Conservation (phyloP, 2,888 invertebrate genomes). For the Pristionchus maxplancki region DNA sequence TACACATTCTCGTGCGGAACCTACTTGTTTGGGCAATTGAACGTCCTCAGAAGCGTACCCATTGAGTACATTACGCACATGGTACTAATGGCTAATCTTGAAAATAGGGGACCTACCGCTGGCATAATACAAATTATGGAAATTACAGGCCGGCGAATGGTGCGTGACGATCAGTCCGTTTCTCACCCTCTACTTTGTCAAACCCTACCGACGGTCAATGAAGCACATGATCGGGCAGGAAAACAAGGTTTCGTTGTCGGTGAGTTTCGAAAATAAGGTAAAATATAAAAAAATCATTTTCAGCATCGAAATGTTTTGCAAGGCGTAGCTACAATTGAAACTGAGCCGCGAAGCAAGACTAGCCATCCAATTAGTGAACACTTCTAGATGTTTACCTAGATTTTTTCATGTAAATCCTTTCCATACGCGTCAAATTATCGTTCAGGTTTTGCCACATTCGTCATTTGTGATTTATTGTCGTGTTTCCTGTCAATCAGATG, state of each 20-base stretch:
- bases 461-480: too few relatives aligned
- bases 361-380: too few relatives aligned
- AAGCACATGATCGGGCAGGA: not conserved
- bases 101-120: too few relatives aligned
- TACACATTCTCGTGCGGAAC: slow-evolving; percentile 41
- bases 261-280: not conserved
- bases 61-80: slow-evolving; percentile 36
- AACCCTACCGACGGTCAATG: slow-evolving; percentile 4
- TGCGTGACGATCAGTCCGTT: slow-evolving; percentile 2
- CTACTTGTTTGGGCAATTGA: slow-evolving; percentile 3
- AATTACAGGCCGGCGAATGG: not conserved
- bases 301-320: too few relatives aligned
- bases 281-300: too few relatives aligned
- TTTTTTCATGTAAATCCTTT: too few relatives aligned
- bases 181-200: not conserved
- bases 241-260: not conserved
- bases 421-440: too few relatives aligned
- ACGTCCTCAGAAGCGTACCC: not conserved
- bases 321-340: too few relatives aligned
- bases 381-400: too few relatives aligned
- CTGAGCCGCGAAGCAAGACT: too few relatives aligned
- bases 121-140: not conserved
- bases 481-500: too few relatives aligned
- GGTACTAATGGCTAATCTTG: not conserved
- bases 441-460: too few relatives aligned